phyloP scores from a whole-genome alignment of 2,888 invertebrate genomes.

The Metacarcinus magister region DNA sequence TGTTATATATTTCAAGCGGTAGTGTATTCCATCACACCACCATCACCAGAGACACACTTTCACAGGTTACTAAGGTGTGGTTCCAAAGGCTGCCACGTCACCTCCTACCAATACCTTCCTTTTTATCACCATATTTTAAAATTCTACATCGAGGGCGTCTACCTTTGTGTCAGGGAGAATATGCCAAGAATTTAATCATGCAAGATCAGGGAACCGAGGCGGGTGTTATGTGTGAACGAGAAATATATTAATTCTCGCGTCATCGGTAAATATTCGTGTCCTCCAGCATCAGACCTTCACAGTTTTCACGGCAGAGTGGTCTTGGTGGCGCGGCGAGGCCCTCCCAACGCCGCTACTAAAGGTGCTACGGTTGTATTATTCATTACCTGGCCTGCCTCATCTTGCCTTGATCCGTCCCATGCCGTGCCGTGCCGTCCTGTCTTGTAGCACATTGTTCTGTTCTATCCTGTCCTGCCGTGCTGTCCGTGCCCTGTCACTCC shows the following conservation, averaged over 20 bases:
- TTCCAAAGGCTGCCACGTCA: background rate
- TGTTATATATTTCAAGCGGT: background rate
- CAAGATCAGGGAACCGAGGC: background rate
- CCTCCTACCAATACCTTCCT: background rate
- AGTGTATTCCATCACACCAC: background rate
- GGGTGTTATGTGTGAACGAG: background rate
- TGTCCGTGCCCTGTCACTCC: background rate
- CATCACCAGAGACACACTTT: background rate
- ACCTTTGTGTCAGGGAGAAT: background rate
- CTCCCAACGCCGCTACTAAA: too few species aligned
- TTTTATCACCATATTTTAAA: background rate
- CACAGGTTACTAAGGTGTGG: background rate
- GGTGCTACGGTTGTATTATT: too few species aligned
- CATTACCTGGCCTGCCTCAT: too few species aligned
- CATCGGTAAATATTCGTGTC: background rate
- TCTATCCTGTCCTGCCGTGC: too few species aligned
- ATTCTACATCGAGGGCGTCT: background rate
- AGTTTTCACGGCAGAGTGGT: background rate
- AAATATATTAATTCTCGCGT: conserved; percentile 5
- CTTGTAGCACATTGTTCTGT: too few species aligned
- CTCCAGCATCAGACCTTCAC: background rate
- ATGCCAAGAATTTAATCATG: conserved; percentile 27
- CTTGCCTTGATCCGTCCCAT: too few species aligned
- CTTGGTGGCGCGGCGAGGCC: background rate
- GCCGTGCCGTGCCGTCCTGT: too few species aligned